Base-by-base conservation (phyloP, 92 coral and sea anemone genomes). In the Porites rus region DNA sequence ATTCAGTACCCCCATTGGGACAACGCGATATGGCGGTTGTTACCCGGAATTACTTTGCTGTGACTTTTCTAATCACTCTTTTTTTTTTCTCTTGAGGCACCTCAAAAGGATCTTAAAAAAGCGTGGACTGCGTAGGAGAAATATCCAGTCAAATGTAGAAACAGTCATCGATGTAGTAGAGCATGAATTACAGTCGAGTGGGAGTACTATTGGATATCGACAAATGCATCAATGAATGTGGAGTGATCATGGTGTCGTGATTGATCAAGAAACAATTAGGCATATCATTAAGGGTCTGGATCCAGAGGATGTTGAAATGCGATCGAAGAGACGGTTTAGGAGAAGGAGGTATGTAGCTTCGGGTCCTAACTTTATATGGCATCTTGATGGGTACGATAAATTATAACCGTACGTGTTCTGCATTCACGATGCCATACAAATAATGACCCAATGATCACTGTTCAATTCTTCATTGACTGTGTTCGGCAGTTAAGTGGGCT, bases 151-250 rank as follows among this genome's bases (percentile, higher is more conserved):
- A 8, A 54, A 54, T 54, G 59, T 54, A 7, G 79, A 72, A 9
- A 71, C 58, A 53, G 79, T 59, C 8, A 24, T 83, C 8, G 79
- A 72, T 72, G 72, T 31, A 5, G 72, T 83, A 83, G 87, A 83
- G 4, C 72, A 83, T 53, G 87, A 83, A 25, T 72, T 83, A 72
- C 80, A 72, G 87, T 71, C 72, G 69, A 72, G 87, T 73, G 87
- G 87, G 25, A 83, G 87, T 72, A 51, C 73, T 38, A 79, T 79
- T 31, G 74, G 84, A 61, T 79, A 79, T 79, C 74, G 73, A 52
- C 73, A 79, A 79, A 79, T 79, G 84, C 74, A 79, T 43, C 84
- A 78, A 17, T 6, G 46, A 14, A 16, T 78, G 83, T 22, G 61
- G 7, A 22, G 10, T 53, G 80, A 76, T 50, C 31, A 76, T 53